Conservation (phyloP, 2,797 vertebrate species). For the Peromyscus aztecus region DNA sequence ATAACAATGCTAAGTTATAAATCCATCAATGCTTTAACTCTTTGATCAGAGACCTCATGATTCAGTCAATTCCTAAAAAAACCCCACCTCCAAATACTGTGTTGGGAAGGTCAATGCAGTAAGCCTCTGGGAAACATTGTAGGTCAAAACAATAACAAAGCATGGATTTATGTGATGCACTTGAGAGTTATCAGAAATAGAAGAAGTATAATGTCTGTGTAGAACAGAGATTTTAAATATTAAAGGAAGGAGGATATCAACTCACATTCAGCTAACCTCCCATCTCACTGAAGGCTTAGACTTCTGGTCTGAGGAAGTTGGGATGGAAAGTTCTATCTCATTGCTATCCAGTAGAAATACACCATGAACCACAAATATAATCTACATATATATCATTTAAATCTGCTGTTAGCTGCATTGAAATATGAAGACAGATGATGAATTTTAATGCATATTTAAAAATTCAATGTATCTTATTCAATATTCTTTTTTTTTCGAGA, state of each 20-base stretch:
- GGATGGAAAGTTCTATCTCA: conserved; percentile 1
- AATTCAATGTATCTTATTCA: background rate
- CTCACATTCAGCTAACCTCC: conserved; percentile 3
- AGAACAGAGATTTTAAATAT: conserved; percentile 7
- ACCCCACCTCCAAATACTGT: background rate
- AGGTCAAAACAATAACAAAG: background rate
- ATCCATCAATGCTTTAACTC: background rate
- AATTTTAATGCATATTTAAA: conserved; percentile 52
- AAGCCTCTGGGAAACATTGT: background rate
- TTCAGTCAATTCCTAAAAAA: background rate
- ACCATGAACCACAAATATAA: background rate
- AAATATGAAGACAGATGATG: conserved; percentile 8
- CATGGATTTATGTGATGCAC: background rate
- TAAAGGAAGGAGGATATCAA: background rate
- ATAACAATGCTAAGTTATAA: background rate
- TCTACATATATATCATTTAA: background rate
- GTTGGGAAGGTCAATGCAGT: background rate
- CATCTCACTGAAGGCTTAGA: background rate
- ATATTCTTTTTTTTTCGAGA: background rate
- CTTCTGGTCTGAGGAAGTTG: background rate
- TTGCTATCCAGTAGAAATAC: background rate
- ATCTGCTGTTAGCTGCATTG: conserved; percentile 23
- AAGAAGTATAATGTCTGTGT: background rate
- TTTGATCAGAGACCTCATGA: background rate
- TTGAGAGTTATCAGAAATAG: background rate